Evolutionary conservation across 2,797 vertebrate species (phyloP), one percentile per base, ranked within the genome.

Genomic region (Pogonophryne albipinna): DNA sequence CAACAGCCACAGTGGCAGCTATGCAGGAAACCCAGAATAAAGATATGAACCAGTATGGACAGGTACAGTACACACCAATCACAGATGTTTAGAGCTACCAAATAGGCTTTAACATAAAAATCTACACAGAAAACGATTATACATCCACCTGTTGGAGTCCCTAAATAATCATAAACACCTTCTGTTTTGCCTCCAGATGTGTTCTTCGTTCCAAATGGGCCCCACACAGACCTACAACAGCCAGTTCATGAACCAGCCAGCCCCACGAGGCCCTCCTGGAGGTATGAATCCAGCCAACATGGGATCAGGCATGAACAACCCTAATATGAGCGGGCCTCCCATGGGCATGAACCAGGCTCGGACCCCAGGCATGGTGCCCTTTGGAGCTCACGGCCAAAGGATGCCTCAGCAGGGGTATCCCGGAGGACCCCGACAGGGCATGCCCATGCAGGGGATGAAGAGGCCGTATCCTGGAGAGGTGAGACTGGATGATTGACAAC

Each of bases 141-240:
- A 53, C 17, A 70, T 12, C 34, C 66, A 46, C 64, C 47, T 69
- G 57, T 55, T 17, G 8, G 6, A 56, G 31, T 62, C 45, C 16
- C 12, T 49, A 23, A 34, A 31, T 57, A 59, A 78, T 58, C 3
- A 52, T 12, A 23, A 69, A 80, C 19, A 4, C 27, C 71, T 71
- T 78, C 60, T 75, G 90, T 77, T 76, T 79, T 78, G 52, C 66
- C 59, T 85, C 93, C 95, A 99, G 97, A 96, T 99, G 95, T 98
- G 97, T 96, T 97, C 97, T 87, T 99, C 98, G 92, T 99, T 99
- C 95, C 98, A 99, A 96, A 99, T 99, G 98, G 98, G 97, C 93
- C 97, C 97, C 50, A 91, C 96, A 68, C 98, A 99, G 95, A 93
- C 97, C 89, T 99, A 99, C 94, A 99, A 96, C 92, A 99, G 92